These are phyloP conservation scores for Clarias laeviceps DNA, from an alignment of 2,797 vertebrate species.

Conservation along the genomic window DNA sequence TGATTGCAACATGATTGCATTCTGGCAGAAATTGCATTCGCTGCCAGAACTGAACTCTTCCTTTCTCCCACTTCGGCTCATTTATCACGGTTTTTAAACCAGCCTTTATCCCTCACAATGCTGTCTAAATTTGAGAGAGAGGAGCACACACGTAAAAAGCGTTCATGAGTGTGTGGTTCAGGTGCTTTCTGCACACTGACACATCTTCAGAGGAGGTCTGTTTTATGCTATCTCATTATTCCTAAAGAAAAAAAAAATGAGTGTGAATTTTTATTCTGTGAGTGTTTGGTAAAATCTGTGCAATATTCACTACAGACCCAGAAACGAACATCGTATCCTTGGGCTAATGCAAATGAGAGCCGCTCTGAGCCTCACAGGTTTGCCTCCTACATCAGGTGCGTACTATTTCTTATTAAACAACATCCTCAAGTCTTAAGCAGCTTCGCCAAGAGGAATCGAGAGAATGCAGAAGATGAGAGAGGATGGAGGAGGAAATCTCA, in stretches of 20 bases:
- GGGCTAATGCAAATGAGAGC: conserved; percentile 34
- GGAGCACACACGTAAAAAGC: not conserved
- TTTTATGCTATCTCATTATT: not conserved
- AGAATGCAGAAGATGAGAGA: not conserved
- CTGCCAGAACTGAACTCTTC: not conserved
- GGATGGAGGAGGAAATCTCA: not conserved
- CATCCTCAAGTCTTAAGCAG: conserved; percentile 71
- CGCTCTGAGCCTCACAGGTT: not conserved
- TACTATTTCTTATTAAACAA: conserved; percentile 74
- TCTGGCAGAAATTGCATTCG: not conserved
- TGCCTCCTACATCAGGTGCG: conserved; percentile 57
- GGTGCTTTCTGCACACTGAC: not conserved
- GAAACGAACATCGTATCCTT: not conserved
- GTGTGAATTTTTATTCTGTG: not conserved
- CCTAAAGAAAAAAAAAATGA: not conserved
- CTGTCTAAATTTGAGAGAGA: not conserved
- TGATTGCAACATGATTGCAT: not conserved
- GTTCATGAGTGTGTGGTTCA: too few relatives aligned
- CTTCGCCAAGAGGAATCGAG: not conserved
- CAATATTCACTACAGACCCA: not conserved
- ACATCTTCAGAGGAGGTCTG: not conserved
- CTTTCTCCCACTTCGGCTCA: not conserved
- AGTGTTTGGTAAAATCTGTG: not conserved
- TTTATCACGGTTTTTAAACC: not conserved
- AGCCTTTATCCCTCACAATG: not conserved